Evolutionary conservation across 2,888 invertebrate species (phyloP).

Genomic region (Drosophila barbarae): DNA sequence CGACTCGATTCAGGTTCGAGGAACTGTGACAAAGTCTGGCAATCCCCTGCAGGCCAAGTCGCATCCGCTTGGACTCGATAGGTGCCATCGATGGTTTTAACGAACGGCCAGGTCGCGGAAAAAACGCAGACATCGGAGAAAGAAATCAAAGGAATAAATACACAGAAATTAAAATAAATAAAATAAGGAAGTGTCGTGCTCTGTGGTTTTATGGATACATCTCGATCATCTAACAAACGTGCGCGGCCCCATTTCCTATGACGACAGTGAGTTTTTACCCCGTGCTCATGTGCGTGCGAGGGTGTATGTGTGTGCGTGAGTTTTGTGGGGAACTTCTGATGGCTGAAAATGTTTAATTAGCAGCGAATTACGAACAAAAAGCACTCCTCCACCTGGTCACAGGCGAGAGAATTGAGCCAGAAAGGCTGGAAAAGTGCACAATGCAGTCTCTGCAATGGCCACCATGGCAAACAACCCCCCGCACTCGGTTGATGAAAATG

Average conservation of each 20-base stretch:
- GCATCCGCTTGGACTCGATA: background rate
- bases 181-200: conserved; percentile 54
- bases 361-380: conserved; percentile 54
- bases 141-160: conserved; percentile 52
- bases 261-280: conserved; percentile 68
- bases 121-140: conserved; percentile 55
- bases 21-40: background rate
- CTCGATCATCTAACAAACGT: conserved; percentile 50
- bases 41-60: background rate
- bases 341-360: conserved; percentile 73
- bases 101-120: conserved; percentile 38
- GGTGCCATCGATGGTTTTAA: conserved; percentile 12
- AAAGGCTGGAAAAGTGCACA: conserved; percentile 20
- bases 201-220: conserved; percentile 47
- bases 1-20: background rate
- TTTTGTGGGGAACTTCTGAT: conserved; percentile 51
- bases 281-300: conserved; percentile 28
- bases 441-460: conserved; percentile 26
- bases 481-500: conserved; percentile 60
- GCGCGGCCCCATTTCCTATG: conserved; percentile 59
- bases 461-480: conserved; percentile 67
- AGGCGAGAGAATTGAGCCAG: conserved; percentile 17
- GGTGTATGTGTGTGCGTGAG: conserved; percentile 57
- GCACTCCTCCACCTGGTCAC: conserved; percentile 32
- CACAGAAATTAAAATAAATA: conserved; percentile 29